phyloP scores from a whole-genome alignment of 2,113 vertebrate species.

The Rousettus leschenaultii region DNA sequence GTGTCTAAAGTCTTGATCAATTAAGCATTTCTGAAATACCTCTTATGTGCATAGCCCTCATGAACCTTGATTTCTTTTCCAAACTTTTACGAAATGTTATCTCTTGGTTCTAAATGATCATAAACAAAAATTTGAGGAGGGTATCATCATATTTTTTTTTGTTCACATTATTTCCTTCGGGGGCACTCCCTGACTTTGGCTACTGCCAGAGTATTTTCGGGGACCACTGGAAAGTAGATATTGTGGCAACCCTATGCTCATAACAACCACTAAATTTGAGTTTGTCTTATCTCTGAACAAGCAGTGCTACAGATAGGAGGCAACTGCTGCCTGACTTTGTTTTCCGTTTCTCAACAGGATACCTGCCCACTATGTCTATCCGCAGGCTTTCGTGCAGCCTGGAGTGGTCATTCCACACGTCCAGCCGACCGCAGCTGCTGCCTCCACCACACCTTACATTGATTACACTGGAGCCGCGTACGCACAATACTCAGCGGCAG shows the following conservation, averaged over 20 bases:
- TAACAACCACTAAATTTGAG: slow-evolving; percentile 92
- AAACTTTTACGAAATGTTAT: not conserved
- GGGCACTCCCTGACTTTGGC: slow-evolving; percentile 35
- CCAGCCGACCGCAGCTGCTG: slow-evolving; percentile 87
- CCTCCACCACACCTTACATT: slow-evolving; percentile 94
- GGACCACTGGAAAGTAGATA: slow-evolving; percentile 76
- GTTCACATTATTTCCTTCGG: not conserved
- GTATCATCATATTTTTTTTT: not conserved
- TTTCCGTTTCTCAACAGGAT: slow-evolving; percentile 88
- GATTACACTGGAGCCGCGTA: slow-evolving; percentile 97
- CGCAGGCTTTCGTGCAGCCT: slow-evolving; percentile 97
- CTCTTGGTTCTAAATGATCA: not conserved
- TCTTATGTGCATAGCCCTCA: not conserved
- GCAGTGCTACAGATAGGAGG: not conserved
- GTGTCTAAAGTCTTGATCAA: not conserved
- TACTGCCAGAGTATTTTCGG: not conserved
- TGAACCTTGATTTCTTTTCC: not conserved
- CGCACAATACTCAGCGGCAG: slow-evolving; percentile 92
- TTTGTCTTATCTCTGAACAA: slow-evolving; percentile 82
- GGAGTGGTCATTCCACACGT: slow-evolving; percentile 97
- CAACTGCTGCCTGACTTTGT: slow-evolving; percentile 69
- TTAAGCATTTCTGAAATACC: not conserved
- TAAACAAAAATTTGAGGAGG: not conserved
- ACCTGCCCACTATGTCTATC: slow-evolving; percentile 97
- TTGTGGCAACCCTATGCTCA: slow-evolving; percentile 98